Evolutionary conservation across 2,113 vertebrate species (phyloP).

Genomic region (Carassius auratus): DNA sequence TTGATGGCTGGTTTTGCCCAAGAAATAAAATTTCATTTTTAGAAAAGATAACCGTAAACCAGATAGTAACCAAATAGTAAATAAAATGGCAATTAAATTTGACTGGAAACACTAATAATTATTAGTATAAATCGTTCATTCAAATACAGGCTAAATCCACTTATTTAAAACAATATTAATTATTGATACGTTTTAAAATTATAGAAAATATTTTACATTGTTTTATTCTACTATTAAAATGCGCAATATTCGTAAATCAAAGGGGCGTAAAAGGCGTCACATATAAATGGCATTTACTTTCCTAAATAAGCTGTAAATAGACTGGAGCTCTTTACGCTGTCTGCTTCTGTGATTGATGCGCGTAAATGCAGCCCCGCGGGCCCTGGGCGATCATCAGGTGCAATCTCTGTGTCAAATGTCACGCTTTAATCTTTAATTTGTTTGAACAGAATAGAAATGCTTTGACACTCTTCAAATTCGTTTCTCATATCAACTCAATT

Average conservation of each 20-base stretch:
- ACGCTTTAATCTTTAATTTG: constrained; percentile 87
- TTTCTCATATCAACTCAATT: constrained; percentile 91
- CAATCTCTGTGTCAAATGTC: constrained; percentile 79
- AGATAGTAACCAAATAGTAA: not conserved
- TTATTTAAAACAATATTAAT: too few relatives aligned
- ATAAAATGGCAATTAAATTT: not conserved
- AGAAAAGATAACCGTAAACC: constrained; percentile 35
- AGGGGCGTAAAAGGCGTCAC: not conserved
- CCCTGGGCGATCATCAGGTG: constrained; percentile 75
- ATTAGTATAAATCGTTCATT: not conserved
- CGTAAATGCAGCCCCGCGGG: constrained; percentile 74
- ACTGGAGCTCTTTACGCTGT: constrained; percentile 71
- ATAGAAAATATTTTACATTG: not conserved
- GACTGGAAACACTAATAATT: not conserved
- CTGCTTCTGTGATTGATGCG: constrained; percentile 74
- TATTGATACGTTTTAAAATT: not conserved
- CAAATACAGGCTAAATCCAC: not conserved
- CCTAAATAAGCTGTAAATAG: constrained; percentile 52
- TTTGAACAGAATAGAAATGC: constrained; percentile 92
- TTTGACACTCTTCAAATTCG: constrained; percentile 87
- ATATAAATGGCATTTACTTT: not conserved
- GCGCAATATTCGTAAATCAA: not conserved
- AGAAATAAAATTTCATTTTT: constrained; percentile 67
- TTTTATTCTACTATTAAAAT: not conserved
- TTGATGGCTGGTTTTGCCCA: constrained; percentile 68